Conservation (phyloP, 2,888 invertebrate species). For the Agrilus cyanescens region DNA sequence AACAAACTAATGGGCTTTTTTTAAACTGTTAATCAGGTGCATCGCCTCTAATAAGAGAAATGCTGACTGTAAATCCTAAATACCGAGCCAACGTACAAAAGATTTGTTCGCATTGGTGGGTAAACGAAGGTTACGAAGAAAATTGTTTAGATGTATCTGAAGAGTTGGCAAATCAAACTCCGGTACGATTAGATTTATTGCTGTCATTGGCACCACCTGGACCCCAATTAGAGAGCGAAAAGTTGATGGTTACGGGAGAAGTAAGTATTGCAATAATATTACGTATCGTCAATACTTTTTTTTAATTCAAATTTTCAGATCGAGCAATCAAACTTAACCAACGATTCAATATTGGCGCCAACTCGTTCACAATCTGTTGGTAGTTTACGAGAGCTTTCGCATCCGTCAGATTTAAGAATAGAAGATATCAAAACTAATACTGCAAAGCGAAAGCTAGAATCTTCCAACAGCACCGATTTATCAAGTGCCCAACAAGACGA, state of each 20-base stretch:
- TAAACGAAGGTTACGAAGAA: slow-evolving; percentile 73
- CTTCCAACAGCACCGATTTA: slow-evolving; percentile 60
- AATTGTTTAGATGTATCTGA: slow-evolving; percentile 79
- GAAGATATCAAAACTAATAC: slow-evolving; percentile 40
- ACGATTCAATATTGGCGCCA: slow-evolving; percentile 31
- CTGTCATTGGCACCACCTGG: slow-evolving; percentile 76
- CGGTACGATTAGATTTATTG: slow-evolving; percentile 76
- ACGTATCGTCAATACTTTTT: neutral
- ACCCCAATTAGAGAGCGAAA: slow-evolving; percentile 58
- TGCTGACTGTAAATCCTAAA: slow-evolving; percentile 86
- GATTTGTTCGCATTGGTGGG: slow-evolving; percentile 96
- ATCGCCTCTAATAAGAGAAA: slow-evolving; percentile 84
- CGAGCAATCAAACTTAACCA: slow-evolving; percentile 23
- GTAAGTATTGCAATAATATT: slow-evolving; percentile 15
- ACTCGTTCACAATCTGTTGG: slow-evolving; percentile 57
- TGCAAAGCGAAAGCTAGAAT: slow-evolving; percentile 64
- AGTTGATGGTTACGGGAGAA: slow-evolving; percentile 55
- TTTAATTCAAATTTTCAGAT: slow-evolving; percentile 14
- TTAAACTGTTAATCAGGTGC: slow-evolving; percentile 53
- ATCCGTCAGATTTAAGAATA: slow-evolving; percentile 60
- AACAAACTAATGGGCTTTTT: neutral
- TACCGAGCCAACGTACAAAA: slow-evolving; percentile 86
- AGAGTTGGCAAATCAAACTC: slow-evolving; percentile 80
- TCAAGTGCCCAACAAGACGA: slow-evolving; percentile 34
- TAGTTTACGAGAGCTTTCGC: slow-evolving; percentile 60